Evolutionary conservation across 2,113 vertebrate genomes (phyloP).

Genomic region (Willisornis vidua): DNA sequence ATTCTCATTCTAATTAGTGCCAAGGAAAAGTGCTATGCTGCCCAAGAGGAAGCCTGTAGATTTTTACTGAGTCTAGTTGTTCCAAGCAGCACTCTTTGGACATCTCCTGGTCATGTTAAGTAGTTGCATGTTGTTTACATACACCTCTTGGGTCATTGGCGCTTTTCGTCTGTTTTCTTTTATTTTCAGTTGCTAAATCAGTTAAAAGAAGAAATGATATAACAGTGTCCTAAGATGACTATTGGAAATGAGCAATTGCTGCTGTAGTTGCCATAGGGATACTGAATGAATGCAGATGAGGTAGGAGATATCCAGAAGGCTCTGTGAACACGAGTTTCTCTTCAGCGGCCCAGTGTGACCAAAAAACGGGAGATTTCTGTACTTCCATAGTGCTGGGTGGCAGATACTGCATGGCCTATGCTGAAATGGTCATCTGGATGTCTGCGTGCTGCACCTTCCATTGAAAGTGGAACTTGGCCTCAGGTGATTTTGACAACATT

Average conservation of each 20-base stretch:
- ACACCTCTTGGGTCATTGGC: neutral
- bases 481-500: neutral
- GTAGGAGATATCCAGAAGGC: conserved; percentile 14
- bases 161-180: neutral
- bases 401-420: neutral
- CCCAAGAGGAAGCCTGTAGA: neutral
- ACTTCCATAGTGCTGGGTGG: neutral
- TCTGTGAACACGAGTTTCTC: neutral
- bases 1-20: neutral
- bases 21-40: neutral
- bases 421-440: neutral
- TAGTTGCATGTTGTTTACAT: neutral
- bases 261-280: conserved; percentile 60
- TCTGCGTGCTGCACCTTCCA: neutral
- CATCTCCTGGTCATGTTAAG: neutral
- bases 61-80: neutral
- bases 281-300: conserved; percentile 33
- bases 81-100: neutral
- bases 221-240: conserved; percentile 26
- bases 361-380: neutral
- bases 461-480: neutral
- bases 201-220: neutral
- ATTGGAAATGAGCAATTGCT: conserved; percentile 42
- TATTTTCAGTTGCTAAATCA: neutral
- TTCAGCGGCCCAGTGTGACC: neutral